Evolutionary conservation across 2,113 vertebrate genomes (phyloP).

Genomic region (Gulo gulo): DNA sequence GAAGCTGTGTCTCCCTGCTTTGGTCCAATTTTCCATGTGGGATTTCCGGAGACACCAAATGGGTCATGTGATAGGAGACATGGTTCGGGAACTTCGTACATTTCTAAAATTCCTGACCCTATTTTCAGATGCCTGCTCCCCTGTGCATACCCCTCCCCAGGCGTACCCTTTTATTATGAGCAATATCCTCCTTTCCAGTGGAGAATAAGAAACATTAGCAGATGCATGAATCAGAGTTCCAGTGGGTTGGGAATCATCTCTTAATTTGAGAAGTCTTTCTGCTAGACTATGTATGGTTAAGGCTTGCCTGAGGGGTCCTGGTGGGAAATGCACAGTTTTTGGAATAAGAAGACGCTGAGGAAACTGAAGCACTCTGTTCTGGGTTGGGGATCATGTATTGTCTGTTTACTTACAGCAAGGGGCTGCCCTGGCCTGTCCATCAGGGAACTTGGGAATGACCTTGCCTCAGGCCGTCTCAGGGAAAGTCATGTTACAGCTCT

Average conservation of each 20-base stretch:
- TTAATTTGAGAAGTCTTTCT: constrained; percentile 36
- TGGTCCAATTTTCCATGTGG: constrained; percentile 71
- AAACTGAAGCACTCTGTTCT: not conserved
- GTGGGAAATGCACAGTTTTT: not conserved
- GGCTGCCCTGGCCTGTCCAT: not conserved
- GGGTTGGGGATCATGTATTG: not conserved
- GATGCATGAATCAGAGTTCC: constrained; percentile 51
- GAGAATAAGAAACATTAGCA: constrained; percentile 12
- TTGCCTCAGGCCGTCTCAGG: not conserved
- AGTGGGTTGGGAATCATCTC: not conserved
- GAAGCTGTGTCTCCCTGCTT: constrained; percentile 65
- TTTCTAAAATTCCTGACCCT: constrained; percentile 72
- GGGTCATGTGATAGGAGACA: constrained; percentile 70
- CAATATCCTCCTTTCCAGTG: constrained; percentile 4
- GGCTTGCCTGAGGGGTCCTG: not conserved
- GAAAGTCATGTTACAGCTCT: not conserved
- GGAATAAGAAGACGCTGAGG: not conserved
- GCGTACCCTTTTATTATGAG: constrained; percentile 37
- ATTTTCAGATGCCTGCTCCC: constrained; percentile 71
- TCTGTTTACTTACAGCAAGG: not conserved
- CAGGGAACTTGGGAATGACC: not conserved
- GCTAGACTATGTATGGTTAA: not conserved
- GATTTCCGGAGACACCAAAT: constrained; percentile 72
- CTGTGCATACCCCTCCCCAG: constrained; percentile 40
- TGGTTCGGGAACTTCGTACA: constrained; percentile 59